These are phyloP conservation scores for Heloderma charlesbogerti DNA, from an alignment of 2,113 vertebrate genomes.

Conservation along the genomic window DNA sequence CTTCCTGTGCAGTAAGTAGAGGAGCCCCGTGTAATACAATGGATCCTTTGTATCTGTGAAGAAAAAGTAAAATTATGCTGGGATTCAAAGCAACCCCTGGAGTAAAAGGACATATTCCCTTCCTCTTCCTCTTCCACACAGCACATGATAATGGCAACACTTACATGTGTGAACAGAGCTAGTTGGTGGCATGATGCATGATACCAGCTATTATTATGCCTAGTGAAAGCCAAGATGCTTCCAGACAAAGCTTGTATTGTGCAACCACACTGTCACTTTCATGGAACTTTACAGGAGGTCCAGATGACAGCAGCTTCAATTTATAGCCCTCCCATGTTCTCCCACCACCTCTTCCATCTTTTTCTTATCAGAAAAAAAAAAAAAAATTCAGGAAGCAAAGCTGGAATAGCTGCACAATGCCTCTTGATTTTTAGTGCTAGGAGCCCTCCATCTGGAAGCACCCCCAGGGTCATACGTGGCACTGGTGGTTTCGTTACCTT, in stretches of 20 bases:
- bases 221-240: not conserved
- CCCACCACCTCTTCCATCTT: no score
- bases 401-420: no score
- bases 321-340: no score
- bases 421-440: no score
- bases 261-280: no score
- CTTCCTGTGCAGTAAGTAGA: not conserved
- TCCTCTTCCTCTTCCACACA: not conserved
- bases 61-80: not conserved
- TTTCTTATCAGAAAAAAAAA: no score
- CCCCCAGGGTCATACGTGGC: not conserved
- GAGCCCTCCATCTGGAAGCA: no score
- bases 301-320: no score
- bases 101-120: not conserved
- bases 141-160: not conserved
- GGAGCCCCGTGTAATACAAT: not conserved
- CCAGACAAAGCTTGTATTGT: no score
- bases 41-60: not conserved
- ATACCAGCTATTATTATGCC: fast-evolving
- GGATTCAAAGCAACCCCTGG: not conserved
- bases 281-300: no score
- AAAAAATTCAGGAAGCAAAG: no score
- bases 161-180: not conserved
- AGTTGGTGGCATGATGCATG: not conserved
- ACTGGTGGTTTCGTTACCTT: not conserved